phyloP scores from a whole-genome alignment of 2,888 invertebrate genomes.

The Perdita meconis region DNA sequence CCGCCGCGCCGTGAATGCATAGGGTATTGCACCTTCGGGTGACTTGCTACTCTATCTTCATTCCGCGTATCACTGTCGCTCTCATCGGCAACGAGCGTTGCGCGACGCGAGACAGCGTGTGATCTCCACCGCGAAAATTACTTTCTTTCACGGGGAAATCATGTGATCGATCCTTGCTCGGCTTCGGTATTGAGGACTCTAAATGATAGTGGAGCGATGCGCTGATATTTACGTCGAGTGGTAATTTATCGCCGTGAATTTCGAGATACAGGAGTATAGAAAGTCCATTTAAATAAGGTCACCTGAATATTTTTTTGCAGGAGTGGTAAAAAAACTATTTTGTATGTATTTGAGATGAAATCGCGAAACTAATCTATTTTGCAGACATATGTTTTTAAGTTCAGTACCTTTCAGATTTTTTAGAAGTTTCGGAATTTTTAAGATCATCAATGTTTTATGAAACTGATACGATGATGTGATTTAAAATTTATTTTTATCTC shows the following conservation, averaged over 20 bases:
- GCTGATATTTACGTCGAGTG: not conserved
- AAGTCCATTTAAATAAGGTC: no score
- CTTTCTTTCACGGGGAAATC: conserved; percentile 13
- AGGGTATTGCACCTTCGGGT: conserved; percentile 50
- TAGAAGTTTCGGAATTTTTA: no score
- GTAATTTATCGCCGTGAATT: not conserved
- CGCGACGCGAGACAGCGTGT: conserved; percentile 8
- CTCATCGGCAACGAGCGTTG: conserved; percentile 20
- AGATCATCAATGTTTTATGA: no score
- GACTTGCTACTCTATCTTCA: conserved; percentile 30
- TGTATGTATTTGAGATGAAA: no score
- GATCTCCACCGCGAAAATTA: conserved; percentile 31
- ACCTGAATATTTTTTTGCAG: no score
- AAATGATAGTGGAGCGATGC: not conserved
- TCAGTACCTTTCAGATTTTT: no score
- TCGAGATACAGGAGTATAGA: no score
- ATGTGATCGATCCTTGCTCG: not conserved
- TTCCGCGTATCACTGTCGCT: conserved; percentile 22
- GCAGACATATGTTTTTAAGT: no score
- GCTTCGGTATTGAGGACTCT: not conserved
- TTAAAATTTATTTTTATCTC: no score
- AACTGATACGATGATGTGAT: no score
- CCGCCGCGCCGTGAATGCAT: conserved; percentile 46
- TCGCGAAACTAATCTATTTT: no score
- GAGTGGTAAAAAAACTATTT: no score